Conservation (phyloP, 2,113 vertebrate species). For the Chloropsis cyanopogon region DNA sequence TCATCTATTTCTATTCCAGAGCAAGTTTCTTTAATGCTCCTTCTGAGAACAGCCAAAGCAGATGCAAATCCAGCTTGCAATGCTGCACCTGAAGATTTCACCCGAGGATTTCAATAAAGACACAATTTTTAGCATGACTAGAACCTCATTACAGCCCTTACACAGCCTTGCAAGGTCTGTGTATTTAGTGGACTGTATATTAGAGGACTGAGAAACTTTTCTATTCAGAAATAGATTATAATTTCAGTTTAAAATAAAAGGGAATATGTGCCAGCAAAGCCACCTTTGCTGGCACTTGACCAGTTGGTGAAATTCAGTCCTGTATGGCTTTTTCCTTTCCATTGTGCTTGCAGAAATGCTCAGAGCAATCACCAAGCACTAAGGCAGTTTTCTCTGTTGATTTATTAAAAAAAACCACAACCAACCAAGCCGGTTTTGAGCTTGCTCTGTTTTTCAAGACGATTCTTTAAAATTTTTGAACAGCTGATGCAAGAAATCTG, state of each 20-base stretch:
- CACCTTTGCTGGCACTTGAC: not conserved
- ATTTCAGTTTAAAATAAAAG: not conserved
- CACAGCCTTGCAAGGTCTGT: not conserved
- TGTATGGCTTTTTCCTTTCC: not conserved
- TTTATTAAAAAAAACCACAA: not conserved
- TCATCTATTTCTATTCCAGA: not conserved
- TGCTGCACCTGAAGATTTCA: not conserved
- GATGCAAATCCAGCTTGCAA: not conserved
- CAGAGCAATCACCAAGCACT: not conserved
- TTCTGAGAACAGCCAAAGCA: not conserved
- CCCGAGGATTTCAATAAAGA: not conserved
- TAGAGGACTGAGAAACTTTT: not conserved
- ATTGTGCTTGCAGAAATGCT: not conserved
- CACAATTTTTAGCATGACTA: not conserved
- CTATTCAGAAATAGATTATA: not conserved
- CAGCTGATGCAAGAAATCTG: not conserved
- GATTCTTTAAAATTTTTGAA: not conserved
- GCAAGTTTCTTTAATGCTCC: not conserved
- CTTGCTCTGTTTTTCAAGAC: not conserved
- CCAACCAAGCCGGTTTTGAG: not conserved
- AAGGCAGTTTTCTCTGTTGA: not conserved
- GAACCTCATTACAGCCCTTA: not conserved
- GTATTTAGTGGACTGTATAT: not conserved
- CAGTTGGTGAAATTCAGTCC: not conserved
- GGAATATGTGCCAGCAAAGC: not conserved